Percentiles rank a stretch among this genome's conserved stretches.
These are phyloP conservation scores for Hippocampus mohnikei DNA, from an alignment of 2,113 vertebrate genomes.

Conservation along the genomic window DNA sequence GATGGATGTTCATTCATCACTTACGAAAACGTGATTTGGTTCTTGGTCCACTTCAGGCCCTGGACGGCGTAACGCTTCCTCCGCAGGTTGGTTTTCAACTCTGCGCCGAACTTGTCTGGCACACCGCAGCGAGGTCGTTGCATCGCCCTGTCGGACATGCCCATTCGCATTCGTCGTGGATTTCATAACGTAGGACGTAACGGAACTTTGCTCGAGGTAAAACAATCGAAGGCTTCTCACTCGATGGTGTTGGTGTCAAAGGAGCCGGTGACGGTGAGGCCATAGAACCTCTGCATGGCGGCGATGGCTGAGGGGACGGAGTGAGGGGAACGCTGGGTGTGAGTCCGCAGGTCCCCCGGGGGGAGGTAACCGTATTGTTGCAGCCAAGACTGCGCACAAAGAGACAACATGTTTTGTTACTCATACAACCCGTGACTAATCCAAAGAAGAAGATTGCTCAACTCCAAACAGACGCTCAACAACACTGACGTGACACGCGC, in stretches of 20 bases:
- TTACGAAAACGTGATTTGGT: slow-evolving; percentile 86
- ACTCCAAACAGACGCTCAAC: slow-evolving; percentile 5
- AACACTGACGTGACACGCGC: not conserved
- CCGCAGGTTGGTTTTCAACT: slow-evolving; percentile 87
- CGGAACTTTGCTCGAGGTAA: not conserved
- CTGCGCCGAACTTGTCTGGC: slow-evolving; percentile 87
- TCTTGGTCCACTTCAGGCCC: slow-evolving; percentile 84
- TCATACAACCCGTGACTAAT: slow-evolving; percentile 15
- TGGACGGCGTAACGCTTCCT: slow-evolving; percentile 86
- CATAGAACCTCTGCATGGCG: slow-evolving; percentile 89
- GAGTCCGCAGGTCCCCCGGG: slow-evolving; percentile 85
- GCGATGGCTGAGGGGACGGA: slow-evolving; percentile 81
- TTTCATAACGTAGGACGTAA: not conserved
- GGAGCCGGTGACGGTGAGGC: slow-evolving; percentile 77
- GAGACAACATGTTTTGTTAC: not conserved
- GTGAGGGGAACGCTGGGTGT: slow-evolving; percentile 81
- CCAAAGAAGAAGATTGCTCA: not conserved
- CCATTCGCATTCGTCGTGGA: not conserved
- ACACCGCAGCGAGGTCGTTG: slow-evolving; percentile 83
- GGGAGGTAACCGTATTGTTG: slow-evolving; percentile 92
- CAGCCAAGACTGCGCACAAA: slow-evolving; percentile 78
- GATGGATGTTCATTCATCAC: slow-evolving; percentile 30
- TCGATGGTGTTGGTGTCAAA: slow-evolving; percentile 74
- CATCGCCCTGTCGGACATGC: slow-evolving; percentile 79
- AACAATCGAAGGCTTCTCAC: slow-evolving; percentile 61